Conservation (phyloP, 2,888 invertebrate species). For the Platycnemis pennipes region DNA sequence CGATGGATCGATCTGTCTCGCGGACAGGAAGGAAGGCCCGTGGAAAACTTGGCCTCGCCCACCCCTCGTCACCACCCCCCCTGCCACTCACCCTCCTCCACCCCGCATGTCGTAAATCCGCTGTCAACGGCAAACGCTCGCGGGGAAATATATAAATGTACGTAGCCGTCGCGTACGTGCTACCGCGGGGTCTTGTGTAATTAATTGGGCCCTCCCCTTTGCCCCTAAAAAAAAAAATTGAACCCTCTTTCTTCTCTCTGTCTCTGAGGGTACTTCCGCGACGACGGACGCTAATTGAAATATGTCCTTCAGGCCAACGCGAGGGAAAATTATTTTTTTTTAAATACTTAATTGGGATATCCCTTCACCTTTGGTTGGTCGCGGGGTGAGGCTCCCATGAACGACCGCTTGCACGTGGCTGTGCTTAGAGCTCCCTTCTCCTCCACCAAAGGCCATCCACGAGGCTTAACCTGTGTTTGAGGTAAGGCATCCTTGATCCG, state of each 20-base stretch:
- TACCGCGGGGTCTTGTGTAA: slow-evolving; percentile 20
- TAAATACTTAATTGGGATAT: slow-evolving; percentile 36
- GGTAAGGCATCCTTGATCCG: not conserved
- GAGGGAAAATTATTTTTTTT: not conserved
- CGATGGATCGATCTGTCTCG: not conserved
- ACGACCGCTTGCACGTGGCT: not conserved
- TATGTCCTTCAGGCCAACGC: not conserved
- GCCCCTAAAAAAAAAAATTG: not conserved
- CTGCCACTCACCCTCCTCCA: not conserved
- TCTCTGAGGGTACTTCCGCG: slow-evolving; percentile 24
- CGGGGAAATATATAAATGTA: not conserved
- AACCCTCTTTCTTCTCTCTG: too few species aligned
- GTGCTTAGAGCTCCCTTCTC: not conserved
- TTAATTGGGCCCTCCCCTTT: slow-evolving; percentile 37
- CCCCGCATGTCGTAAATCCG: not conserved
- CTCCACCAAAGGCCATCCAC: not conserved
- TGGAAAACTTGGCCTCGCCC: not conserved
- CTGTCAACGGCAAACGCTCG: slow-evolving; percentile 11
- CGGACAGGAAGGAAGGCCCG: not conserved
- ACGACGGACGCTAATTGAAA: slow-evolving; percentile 49
- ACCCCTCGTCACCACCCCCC: not conserved
- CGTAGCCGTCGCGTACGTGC: not conserved
- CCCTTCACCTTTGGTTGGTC: slow-evolving; percentile 10
- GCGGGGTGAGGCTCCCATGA: not conserved
- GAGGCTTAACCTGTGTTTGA: not conserved